phyloP scores from a whole-genome alignment of 2,113 vertebrate species.

The Raja brachyura region DNA sequence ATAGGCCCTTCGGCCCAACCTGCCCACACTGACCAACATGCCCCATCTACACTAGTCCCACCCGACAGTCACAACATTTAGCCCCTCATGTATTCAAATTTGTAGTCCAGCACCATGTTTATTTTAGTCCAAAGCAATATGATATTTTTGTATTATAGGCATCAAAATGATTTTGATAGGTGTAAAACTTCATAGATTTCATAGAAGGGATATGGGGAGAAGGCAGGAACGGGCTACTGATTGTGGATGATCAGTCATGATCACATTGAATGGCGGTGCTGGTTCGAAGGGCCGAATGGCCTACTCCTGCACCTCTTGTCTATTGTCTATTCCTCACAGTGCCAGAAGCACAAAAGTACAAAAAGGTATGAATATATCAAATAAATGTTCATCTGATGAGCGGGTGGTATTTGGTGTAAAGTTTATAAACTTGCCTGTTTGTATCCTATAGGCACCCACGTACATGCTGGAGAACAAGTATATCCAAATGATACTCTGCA shows the following conservation, averaged over 20 bases:
- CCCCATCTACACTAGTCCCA: too few species aligned
- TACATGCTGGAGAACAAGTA: slow-evolving; percentile 65
- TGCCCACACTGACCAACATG: too few species aligned
- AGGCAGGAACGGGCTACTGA: too few species aligned
- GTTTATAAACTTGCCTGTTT: neutral
- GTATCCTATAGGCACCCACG: slow-evolving; percentile 60
- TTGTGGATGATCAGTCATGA: too few species aligned
- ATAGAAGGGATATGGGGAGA: too few species aligned
- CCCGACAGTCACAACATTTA: neutral
- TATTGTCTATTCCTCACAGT: neutral
- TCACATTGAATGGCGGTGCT: too few species aligned
- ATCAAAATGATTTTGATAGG: neutral
- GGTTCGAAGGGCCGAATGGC: too few species aligned
- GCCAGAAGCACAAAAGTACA: neutral
- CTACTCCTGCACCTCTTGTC: too few species aligned
- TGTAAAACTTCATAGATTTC: neutral
- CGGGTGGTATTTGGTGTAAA: neutral
- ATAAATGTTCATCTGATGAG: neutral
- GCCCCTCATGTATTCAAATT: neutral
- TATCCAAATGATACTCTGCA: slow-evolving; percentile 55
- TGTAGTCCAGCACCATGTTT: neutral
- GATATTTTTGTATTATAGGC: neutral
- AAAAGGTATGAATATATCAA: neutral
- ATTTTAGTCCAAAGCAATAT: neutral
- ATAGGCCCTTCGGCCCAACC: too few species aligned